These are phyloP conservation scores for Dastarcus helophoroides DNA, from an alignment of 2,888 invertebrate species.

Conservation along the genomic window DNA sequence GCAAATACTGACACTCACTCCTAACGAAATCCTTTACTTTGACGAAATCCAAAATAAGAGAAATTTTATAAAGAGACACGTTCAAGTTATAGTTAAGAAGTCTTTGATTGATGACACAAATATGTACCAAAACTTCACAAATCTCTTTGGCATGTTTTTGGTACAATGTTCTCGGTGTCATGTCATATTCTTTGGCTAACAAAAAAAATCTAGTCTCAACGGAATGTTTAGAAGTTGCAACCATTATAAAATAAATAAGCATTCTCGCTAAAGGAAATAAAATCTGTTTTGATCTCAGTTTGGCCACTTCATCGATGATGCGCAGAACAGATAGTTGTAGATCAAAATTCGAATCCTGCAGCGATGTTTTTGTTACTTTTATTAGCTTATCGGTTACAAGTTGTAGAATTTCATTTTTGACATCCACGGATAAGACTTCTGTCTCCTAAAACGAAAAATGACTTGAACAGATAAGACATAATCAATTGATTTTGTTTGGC, in stretches of 20 bases:
- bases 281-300: slow-evolving; percentile 33
- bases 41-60: slow-evolving; percentile 56
- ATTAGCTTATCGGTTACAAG: slow-evolving; percentile 38
- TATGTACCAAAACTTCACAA: slow-evolving; percentile 43
- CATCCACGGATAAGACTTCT: slow-evolving; percentile 23
- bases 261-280: slow-evolving; percentile 41
- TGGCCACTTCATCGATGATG: slow-evolving; percentile 43
- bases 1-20: slow-evolving; percentile 55
- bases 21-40: slow-evolving; percentile 57
- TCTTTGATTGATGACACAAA: slow-evolving; percentile 48
- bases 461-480: too few species aligned
- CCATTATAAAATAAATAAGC: slow-evolving; percentile 50
- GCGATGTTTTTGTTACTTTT: slow-evolving; percentile 37
- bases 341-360: slow-evolving; percentile 42
- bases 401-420: slow-evolving; percentile 36
- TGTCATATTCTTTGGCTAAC: slow-evolving; percentile 43
- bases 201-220: slow-evolving; percentile 47
- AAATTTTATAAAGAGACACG: slow-evolving; percentile 47
- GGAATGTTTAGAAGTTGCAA: slow-evolving; percentile 46
- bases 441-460: slow-evolving; percentile 20
- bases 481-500: too few species aligned
- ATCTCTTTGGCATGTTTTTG: slow-evolving; percentile 51
- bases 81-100: slow-evolving; percentile 44
- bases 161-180: slow-evolving; percentile 47
- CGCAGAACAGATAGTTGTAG: slow-evolving; percentile 44